Conservation (phyloP, 2,888 invertebrate genomes). For the Alloscopus bannaensis region DNA sequence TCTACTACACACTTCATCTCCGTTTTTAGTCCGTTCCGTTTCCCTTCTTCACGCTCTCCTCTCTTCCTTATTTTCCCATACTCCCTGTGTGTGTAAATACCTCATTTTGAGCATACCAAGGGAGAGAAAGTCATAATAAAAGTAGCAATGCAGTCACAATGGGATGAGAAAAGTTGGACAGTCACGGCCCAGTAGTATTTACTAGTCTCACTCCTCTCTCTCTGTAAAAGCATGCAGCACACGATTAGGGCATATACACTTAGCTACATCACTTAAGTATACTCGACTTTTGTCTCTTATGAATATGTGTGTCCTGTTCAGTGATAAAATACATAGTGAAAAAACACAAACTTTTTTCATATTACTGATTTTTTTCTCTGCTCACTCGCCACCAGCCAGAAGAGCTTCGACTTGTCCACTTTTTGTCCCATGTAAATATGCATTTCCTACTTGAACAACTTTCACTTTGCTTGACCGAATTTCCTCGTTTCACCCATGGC, state of each 20-base stretch:
- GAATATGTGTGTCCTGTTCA: background rate
- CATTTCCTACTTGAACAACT: background rate
- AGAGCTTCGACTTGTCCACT: background rate
- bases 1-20: slow-evolving; percentile 35
- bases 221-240: background rate
- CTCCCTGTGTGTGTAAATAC: background rate
- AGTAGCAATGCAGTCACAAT: slow-evolving; percentile 45
- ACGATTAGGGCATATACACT: background rate
- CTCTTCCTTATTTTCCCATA: slow-evolving; percentile 13
- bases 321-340: no score
- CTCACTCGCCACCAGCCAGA: no score
- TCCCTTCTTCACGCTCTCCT: slow-evolving; percentile 28
- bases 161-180: slow-evolving; percentile 50
- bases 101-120: slow-evolving; percentile 16
- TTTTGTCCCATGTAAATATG: background rate
- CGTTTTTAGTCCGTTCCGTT: slow-evolving; percentile 22
- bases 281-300: background rate
- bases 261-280: background rate
- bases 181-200: slow-evolving; percentile 7
- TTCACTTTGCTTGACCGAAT: slow-evolving; percentile 33
- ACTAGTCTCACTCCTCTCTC: background rate
- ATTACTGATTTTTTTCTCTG: no score
- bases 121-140: slow-evolving; percentile 36
- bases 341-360: no score
- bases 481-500: background rate